These are phyloP conservation scores for Corydoras maculifer DNA, from an alignment of 2,113 vertebrate genomes.

Conservation along the genomic window DNA sequence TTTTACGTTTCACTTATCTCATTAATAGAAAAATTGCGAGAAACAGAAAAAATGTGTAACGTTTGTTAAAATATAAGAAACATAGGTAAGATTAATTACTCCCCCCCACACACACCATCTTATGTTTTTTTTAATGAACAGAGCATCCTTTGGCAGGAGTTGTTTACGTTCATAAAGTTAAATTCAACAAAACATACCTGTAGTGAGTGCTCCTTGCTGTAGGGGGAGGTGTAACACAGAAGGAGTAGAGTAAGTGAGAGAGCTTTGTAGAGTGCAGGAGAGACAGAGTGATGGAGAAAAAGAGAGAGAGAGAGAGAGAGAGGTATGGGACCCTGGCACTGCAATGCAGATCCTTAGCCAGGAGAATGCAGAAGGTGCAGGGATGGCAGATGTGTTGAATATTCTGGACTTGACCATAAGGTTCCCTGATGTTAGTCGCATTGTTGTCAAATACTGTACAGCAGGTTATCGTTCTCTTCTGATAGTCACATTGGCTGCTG, in stretches of 20 bases:
- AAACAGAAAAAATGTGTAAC: too few species aligned
- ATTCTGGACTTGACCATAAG: background rate
- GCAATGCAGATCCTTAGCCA: background rate
- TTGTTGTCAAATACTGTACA: too few species aligned
- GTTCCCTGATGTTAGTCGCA: background rate
- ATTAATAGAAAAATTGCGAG: too few species aligned
- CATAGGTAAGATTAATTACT: too few species aligned
- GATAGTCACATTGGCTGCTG: too few species aligned
- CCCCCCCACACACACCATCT: too few species aligned
- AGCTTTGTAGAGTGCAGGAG: background rate
- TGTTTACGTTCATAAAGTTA: too few species aligned
- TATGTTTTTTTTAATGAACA: too few species aligned
- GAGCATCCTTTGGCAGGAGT: too few species aligned
- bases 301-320: background rate
- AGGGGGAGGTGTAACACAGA: constrained; percentile 41
- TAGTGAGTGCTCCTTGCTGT: constrained; percentile 17
- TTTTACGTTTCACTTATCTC: too few species aligned
- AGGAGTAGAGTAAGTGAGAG: constrained; percentile 21
- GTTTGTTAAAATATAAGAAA: too few species aligned
- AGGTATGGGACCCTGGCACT: background rate
- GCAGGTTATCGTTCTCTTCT: too few species aligned
- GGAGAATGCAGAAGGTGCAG: background rate
- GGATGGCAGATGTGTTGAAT: background rate
- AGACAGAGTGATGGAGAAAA: background rate
- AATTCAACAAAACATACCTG: background rate